phyloP scores from a whole-genome alignment of 2,888 invertebrate genomes.

The Leptinotarsa juncta region DNA sequence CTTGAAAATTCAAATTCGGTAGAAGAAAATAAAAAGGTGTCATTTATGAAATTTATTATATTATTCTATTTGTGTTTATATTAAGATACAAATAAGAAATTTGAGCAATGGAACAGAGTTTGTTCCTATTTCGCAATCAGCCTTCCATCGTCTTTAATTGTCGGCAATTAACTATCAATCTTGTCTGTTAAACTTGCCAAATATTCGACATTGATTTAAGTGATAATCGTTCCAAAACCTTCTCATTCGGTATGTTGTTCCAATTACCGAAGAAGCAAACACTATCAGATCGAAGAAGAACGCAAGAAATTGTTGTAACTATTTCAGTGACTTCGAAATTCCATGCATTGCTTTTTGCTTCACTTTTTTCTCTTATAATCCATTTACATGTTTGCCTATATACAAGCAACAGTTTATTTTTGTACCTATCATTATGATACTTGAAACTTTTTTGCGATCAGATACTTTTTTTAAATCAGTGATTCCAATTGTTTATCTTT shows the following conservation, averaged over 20 bases:
- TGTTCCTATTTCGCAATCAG: not conserved
- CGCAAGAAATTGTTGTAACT: not conserved
- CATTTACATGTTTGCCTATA: no score
- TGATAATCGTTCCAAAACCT: not conserved
- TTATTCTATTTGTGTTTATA: not conserved
- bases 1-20: no score
- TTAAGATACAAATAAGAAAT: not conserved
- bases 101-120: not conserved
- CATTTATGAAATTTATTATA: no score
- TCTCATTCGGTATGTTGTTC: not conserved
- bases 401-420: no score
- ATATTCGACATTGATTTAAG: conserved; percentile 14
- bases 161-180: conserved; percentile 11
- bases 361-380: no score
- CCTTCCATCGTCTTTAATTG: conserved; percentile 7
- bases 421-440: no score
- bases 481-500: no score
- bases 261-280: not conserved
- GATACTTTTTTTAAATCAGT: no score
- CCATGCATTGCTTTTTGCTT: no score
- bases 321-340: not conserved
- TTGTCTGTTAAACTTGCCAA: conserved; percentile 10
- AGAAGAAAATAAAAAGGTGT: no score
- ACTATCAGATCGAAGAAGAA: not conserved
- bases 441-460: no score